Evolutionary conservation across 2,113 vertebrate genomes (phyloP).

Genomic region (Erythrocercus mccallii): DNA sequence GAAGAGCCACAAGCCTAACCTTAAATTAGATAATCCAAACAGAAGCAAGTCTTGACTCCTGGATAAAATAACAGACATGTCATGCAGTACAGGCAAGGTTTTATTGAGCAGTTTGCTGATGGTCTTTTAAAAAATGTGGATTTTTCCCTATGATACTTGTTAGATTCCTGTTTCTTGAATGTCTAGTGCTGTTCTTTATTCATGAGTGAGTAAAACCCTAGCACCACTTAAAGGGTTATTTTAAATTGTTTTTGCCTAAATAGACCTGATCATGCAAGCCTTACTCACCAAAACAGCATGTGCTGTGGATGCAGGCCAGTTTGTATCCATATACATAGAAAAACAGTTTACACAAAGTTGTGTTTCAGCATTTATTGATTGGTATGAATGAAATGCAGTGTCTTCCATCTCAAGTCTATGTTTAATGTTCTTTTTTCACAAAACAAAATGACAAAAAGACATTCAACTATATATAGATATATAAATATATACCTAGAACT

Average conservation of each 20-base stretch:
- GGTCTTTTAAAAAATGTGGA: background rate
- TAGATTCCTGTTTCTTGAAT: background rate
- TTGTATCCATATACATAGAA: background rate
- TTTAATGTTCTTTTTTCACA: background rate
- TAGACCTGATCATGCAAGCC: background rate
- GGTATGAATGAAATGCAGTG: background rate
- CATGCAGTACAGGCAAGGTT: background rate
- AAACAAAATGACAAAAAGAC: background rate
- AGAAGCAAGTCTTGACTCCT: background rate
- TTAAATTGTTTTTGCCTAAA: background rate
- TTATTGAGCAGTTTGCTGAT: background rate
- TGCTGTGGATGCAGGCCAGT: background rate
- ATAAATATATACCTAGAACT: background rate
- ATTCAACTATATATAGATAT: background rate
- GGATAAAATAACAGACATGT: background rate
- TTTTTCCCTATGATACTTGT: background rate
- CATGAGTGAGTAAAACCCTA: background rate
- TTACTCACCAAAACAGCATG: background rate
- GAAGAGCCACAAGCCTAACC: background rate
- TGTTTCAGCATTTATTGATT: background rate
- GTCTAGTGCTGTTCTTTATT: background rate
- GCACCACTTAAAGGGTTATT: background rate
- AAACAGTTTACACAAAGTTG: background rate
- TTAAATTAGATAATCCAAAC: background rate
- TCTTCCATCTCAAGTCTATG: background rate